These are phyloP conservation scores for Colostygia pectinataria DNA, from an alignment of 2,888 invertebrate genomes.

Conservation along the genomic window DNA sequence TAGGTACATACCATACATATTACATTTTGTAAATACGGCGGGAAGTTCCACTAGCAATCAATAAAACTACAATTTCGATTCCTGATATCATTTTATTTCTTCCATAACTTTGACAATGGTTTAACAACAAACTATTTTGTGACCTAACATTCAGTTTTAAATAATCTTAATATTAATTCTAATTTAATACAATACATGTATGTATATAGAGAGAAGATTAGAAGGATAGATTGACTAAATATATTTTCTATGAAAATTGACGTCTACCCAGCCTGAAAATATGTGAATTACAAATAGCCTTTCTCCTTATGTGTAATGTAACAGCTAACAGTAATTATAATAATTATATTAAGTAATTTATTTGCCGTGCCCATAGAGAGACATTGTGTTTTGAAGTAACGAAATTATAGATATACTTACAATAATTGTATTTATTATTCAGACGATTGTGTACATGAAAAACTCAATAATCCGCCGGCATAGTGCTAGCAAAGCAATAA, in stretches of 20 bases:
- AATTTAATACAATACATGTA: slow-evolving; percentile 54
- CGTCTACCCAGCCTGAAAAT: slow-evolving; percentile 42
- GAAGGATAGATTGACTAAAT: slow-evolving; percentile 43
- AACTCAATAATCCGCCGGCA: no score
- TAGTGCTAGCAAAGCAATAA: no score
- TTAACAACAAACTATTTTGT: slow-evolving; percentile 68
- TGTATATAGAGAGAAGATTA: slow-evolving; percentile 70
- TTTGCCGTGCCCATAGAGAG: slow-evolving; percentile 11
- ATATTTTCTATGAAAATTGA: slow-evolving; percentile 51
- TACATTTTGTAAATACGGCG: no score
- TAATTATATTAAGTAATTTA: not conserved
- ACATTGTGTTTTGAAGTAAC: not conserved
- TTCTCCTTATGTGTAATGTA: slow-evolving; percentile 44
- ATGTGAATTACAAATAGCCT: slow-evolving; percentile 44
- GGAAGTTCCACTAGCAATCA: no score
- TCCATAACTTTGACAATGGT: slow-evolving; percentile 65
- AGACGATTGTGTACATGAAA: no score
- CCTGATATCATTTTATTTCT: slow-evolving; percentile 68
- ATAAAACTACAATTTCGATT: slow-evolving; percentile 54
- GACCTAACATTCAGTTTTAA: slow-evolving; percentile 62
- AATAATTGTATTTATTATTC: no score
- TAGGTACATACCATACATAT: no score
- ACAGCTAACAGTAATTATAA: no score
- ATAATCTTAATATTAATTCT: slow-evolving; percentile 55
- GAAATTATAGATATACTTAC: not conserved